phyloP scores from a whole-genome alignment of 2,113 vertebrate genomes.

The Chitala chitala region DNA sequence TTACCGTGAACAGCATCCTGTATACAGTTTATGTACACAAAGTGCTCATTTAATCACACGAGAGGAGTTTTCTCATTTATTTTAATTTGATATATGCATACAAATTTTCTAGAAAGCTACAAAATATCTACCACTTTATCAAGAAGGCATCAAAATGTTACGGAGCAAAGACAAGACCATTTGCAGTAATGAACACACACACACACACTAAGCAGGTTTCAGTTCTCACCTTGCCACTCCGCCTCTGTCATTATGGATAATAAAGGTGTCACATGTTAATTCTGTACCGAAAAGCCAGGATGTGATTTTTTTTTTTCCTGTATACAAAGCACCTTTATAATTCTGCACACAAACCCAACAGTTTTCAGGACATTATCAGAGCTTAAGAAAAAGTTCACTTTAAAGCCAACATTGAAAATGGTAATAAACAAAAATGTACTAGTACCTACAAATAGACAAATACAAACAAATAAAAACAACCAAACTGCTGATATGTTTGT shows the following conservation, averaged over 20 bases:
- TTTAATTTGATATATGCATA: slow-evolving; percentile 99
- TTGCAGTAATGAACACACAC: slow-evolving; percentile 94
- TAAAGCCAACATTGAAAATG: slow-evolving; percentile 94
- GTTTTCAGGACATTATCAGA: slow-evolving; percentile 86
- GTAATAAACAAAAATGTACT: slow-evolving; percentile 86
- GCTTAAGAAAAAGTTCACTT: slow-evolving; percentile 93
- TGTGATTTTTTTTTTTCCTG: slow-evolving; percentile 70
- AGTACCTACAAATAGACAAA: slow-evolving; percentile 92
- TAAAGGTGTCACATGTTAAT: slow-evolving; percentile 90
- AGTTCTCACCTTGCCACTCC: slow-evolving; percentile 79
- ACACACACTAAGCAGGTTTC: slow-evolving; percentile 57
- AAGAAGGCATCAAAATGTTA: slow-evolving; percentile 99
- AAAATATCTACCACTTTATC: slow-evolving; percentile 99
- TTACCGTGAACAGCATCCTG: too few species aligned
- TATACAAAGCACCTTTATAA: slow-evolving; percentile 95
- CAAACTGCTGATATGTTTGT: slow-evolving; percentile 87
- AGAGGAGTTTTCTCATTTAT: slow-evolving; percentile 75
- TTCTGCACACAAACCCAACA: slow-evolving; percentile 91
- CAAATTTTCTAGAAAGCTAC: slow-evolving; percentile 99
- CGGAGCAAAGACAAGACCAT: slow-evolving; percentile 97
- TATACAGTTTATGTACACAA: not conserved
- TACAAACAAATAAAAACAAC: slow-evolving; percentile 74
- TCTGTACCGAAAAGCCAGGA: slow-evolving; percentile 94
- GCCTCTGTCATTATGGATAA: slow-evolving; percentile 86
- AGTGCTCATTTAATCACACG: slow-evolving; percentile 12